These are phyloP conservation scores for Acyrthosiphon pisum DNA, from an alignment of 1,140 invertebrate species.

Conservation along the genomic window DNA sequence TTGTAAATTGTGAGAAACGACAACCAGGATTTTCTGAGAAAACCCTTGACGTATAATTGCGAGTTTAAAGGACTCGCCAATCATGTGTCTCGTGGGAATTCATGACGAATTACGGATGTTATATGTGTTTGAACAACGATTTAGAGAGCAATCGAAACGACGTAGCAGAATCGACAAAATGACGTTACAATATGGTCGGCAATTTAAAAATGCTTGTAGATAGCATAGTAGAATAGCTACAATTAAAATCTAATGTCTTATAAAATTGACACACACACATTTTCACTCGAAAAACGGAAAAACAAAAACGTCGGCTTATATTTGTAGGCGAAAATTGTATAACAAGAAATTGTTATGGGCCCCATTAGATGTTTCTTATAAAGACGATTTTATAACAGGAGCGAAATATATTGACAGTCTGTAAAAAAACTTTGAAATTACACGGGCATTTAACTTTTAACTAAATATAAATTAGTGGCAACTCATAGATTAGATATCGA, in stretches of 20 bases:
- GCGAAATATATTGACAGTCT: neutral
- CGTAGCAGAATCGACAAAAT: constrained; percentile 7
- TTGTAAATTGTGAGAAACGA: neutral
- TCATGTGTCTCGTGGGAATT: constrained; percentile 34
- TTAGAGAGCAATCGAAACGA: constrained; percentile 38
- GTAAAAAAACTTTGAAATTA: neutral
- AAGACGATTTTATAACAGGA: neutral
- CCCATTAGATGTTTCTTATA: neutral
- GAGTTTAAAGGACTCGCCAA: constrained; percentile 32
- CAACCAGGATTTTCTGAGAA: neutral
- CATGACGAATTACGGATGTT: constrained; percentile 42
- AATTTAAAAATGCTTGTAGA: neutral
- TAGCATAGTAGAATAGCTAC: too few relatives aligned
- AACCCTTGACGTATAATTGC: constrained; percentile 26
- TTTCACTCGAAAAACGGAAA: neutral
- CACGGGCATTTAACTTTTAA: neutral
- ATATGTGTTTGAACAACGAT: constrained; percentile 39
- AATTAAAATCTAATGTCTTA: constrained; percentile 42
- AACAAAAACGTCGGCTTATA: constrained; percentile 1
- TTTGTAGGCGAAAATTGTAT: neutral
- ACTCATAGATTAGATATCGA: neutral
- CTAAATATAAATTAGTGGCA: neutral
- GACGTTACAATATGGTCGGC: constrained; percentile 23
- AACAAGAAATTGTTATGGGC: neutral
- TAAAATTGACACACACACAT: constrained; percentile 25